Evolutionary conservation across 2,797 vertebrate genomes (phyloP).

Genomic region (Catharus ustulatus): DNA sequence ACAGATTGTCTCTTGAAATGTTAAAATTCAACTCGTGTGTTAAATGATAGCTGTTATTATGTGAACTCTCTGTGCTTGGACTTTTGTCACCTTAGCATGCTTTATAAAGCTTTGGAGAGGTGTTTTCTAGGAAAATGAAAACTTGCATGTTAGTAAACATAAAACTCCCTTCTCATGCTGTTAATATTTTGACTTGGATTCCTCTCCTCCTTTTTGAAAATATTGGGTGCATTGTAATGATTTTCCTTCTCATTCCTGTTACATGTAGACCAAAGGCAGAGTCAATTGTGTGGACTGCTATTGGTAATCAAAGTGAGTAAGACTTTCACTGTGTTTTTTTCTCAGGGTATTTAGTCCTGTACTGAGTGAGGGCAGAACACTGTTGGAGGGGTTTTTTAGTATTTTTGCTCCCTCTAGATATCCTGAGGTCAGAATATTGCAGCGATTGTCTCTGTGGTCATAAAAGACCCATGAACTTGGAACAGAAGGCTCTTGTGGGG

Average conservation of each 20-base stretch:
- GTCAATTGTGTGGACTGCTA: background rate
- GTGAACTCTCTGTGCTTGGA: background rate
- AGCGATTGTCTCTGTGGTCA: conserved; percentile 16
- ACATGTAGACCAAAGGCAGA: background rate
- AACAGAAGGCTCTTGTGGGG: conserved; percentile 44
- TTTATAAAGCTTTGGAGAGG: background rate
- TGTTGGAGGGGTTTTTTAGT: background rate
- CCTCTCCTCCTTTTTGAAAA: background rate
- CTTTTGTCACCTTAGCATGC: background rate
- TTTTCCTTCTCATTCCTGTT: conserved; percentile 14
- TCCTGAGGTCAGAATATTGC: conserved; percentile 24
- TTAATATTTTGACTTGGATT: background rate
- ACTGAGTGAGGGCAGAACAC: background rate
- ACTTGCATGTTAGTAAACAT: background rate
- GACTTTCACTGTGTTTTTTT: background rate
- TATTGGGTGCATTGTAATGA: background rate
- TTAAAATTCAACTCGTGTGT: conserved; percentile 23
- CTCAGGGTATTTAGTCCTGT: background rate
- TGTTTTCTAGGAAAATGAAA: conserved; percentile 4
- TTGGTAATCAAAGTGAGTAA: background rate
- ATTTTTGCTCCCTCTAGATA: background rate
- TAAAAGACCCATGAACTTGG: conserved; percentile 56
- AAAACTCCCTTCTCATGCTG: background rate
- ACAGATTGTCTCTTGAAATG: conserved; percentile 31
- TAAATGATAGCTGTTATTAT: conserved; percentile 11